Evolutionary conservation across 1,140 invertebrate genomes (phyloP), one percentile per base, ranked within the genome.

Genomic region (Zaprionus africanus): DNA sequence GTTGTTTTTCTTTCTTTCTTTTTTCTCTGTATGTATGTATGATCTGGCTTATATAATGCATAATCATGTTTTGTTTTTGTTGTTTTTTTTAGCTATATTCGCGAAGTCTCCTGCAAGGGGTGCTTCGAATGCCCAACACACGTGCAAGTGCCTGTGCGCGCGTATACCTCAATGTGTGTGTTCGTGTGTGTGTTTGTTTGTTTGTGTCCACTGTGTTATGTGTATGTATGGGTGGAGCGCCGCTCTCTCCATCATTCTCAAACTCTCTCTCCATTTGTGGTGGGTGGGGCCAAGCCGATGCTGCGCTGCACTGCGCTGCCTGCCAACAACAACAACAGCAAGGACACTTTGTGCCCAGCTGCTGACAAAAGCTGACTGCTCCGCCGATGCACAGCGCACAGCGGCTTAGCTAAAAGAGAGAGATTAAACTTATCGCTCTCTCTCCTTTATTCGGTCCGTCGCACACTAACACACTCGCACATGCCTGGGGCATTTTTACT

Each of bases 231-330:
- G 56, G 51, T 76, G 68, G 65, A 57, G 64, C 58, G 63, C 56
- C 57, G 58, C 46, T 63, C 61, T 79, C 66, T 70, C 61, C 84
- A 88, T 86, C 83, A 86, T 86, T 86, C 83, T 86, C 83, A 88
- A 88, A 80, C 74, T 86, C 83, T 86, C 83, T 86, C 83, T 86
- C 83, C 83, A 49, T 87, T 57, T 73, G 60, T 79, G 65, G 63
- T 71, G 58, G 57, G 62, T 15, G 11, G 60, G 51, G 63, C 73
- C 66, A 80, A 77, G 83, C 80, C 83, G 77, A 58, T 76, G 61
- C 64, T 59, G 70, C 64, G 83, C 73, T 83, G 71, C 57, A 67
- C 76, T 51, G 46, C 57, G 64, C 66, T 19, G 13, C 26, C 22
- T n/a, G 13, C 15, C n/a, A 49, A 19, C 11, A 1, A 51, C 19